Evolutionary conservation across 2,888 invertebrate species (phyloP).

Genomic region (Agrenia bidenticulata): DNA sequence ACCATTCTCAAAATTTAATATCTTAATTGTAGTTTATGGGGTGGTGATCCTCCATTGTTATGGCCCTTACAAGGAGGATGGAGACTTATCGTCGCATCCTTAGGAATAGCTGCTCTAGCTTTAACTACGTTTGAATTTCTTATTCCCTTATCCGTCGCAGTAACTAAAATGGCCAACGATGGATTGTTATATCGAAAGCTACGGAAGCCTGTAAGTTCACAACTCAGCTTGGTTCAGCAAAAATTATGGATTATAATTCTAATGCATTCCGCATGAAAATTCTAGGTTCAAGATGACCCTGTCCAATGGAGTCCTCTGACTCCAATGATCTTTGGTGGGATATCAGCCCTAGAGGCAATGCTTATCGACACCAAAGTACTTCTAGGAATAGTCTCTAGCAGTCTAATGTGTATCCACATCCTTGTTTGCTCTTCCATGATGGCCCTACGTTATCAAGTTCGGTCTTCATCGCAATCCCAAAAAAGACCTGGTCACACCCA

Average conservation of each 20-base stretch:
- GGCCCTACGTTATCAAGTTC: constrained; percentile 47
- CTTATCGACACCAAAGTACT: constrained; percentile 51
- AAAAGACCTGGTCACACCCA: constrained; percentile 39
- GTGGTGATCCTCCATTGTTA: constrained; percentile 50
- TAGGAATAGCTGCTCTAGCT: constrained; percentile 49
- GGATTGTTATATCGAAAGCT: constrained; percentile 52
- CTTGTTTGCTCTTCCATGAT: constrained; percentile 49
- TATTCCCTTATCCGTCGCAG: constrained; percentile 44
- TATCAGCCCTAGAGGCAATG: constrained; percentile 47
- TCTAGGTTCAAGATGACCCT: constrained; percentile 22
- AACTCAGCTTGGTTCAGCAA: not conserved
- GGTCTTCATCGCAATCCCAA: constrained; percentile 23
- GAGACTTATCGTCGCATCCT: constrained; percentile 47
- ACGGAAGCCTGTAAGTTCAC: constrained; percentile 46
- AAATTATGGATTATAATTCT: constrained; percentile 4
- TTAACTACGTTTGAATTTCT: constrained; percentile 51
- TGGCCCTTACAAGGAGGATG: constrained; percentile 51
- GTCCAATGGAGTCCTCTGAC: constrained; percentile 44
- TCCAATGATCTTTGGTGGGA: constrained; percentile 48
- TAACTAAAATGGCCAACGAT: constrained; percentile 50
- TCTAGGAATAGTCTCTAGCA: constrained; percentile 42
- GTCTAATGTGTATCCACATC: constrained; percentile 50
- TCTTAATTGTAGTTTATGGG: constrained; percentile 50
- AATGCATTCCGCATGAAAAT: no score
- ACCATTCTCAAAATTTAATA: not conserved